Percentiles rank a stretch among this genome's conserved stretches.
Evolutionary conservation across 2,113 vertebrate species (phyloP).

Genomic region (Burhinus oedicnemus): DNA sequence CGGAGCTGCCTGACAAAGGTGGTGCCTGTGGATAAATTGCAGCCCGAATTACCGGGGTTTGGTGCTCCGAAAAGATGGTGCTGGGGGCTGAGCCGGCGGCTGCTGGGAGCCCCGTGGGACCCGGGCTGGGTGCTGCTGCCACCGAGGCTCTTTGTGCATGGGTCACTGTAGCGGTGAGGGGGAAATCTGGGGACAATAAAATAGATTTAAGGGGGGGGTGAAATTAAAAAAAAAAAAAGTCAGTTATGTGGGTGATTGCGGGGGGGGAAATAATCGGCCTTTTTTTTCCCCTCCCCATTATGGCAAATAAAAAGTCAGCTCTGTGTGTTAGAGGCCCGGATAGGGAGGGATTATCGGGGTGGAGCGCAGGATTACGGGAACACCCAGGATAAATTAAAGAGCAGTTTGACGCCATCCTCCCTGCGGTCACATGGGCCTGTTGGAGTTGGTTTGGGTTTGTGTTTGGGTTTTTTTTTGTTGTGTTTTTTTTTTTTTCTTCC

Average conservation of each 20-base stretch:
- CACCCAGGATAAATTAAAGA: slow-evolving; percentile 50
- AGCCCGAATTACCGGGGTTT: neutral
- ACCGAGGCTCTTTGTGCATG: fast-evolving
- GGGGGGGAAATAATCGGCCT: neutral
- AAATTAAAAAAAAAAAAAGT: neutral
- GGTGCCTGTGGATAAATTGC: fast-evolving
- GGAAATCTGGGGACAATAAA: neutral
- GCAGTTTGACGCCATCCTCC: neutral
- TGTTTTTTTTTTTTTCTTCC: neutral
- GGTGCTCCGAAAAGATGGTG: neutral
- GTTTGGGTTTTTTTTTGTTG: too few species aligned
- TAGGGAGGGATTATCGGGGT: slow-evolving; percentile 13
- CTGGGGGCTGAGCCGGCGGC: neutral
- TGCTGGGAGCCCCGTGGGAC: neutral
- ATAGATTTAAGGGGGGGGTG: neutral
- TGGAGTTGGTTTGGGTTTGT: neutral
- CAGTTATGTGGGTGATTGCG: neutral
- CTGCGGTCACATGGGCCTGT: fast-evolving
- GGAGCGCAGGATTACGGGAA: slow-evolving; percentile 1
- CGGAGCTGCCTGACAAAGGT: neutral
- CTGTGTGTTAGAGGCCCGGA: neutral
- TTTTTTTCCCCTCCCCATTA: neutral
- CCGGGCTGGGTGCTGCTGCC: neutral
- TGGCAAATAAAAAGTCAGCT: neutral
- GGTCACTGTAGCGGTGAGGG: neutral